These are phyloP conservation scores for Schizothorax lantsangensis DNA, from an alignment of 2,797 vertebrate genomes.

Conservation along the genomic window DNA sequence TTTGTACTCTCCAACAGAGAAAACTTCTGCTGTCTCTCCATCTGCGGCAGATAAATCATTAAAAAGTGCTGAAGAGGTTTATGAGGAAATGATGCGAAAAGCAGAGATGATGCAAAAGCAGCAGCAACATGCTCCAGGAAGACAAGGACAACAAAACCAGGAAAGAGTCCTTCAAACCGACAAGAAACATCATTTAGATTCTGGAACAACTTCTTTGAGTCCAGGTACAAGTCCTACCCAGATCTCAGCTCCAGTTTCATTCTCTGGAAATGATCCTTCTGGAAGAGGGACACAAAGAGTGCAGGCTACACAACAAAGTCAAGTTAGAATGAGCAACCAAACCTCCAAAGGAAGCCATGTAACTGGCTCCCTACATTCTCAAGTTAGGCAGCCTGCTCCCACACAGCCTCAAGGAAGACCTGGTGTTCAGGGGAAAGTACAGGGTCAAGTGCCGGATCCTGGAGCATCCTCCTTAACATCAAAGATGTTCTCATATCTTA, in stretches of 20 bases:
- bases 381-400: slow-evolving; percentile 60
- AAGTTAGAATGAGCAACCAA: slow-evolving; percentile 85
- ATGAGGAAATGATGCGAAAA: slow-evolving; percentile 99
- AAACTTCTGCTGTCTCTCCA: slow-evolving; percentile 73
- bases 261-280: slow-evolving; percentile 79
- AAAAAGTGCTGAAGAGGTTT: slow-evolving; percentile 98
- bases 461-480: slow-evolving; percentile 74
- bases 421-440: slow-evolving; percentile 70
- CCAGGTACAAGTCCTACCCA: slow-evolving; percentile 98
- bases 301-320: slow-evolving; percentile 90
- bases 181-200: slow-evolving; percentile 87
- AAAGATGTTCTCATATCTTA: slow-evolving; percentile 88
- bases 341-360: slow-evolving; percentile 73
- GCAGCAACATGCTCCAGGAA: slow-evolving; percentile 76
- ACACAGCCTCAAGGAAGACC: slow-evolving; percentile 70
- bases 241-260: slow-evolving; percentile 89
- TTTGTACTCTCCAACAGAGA: slow-evolving; percentile 95
- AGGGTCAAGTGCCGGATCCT: slow-evolving; percentile 71
- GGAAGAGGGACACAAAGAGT: slow-evolving; percentile 86
- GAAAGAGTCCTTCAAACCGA: slow-evolving; percentile 67
- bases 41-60: slow-evolving; percentile 87
- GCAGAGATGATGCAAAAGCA: slow-evolving; percentile 94
- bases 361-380: slow-evolving; percentile 70
- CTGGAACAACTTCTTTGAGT: slow-evolving; percentile 86
- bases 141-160: slow-evolving; percentile 66